Percentiles rank a stretch among this genome's conserved stretches.
These are phyloP conservation scores for Martes martes DNA, from an alignment of 2,113 vertebrate species.

Conservation along the genomic window DNA sequence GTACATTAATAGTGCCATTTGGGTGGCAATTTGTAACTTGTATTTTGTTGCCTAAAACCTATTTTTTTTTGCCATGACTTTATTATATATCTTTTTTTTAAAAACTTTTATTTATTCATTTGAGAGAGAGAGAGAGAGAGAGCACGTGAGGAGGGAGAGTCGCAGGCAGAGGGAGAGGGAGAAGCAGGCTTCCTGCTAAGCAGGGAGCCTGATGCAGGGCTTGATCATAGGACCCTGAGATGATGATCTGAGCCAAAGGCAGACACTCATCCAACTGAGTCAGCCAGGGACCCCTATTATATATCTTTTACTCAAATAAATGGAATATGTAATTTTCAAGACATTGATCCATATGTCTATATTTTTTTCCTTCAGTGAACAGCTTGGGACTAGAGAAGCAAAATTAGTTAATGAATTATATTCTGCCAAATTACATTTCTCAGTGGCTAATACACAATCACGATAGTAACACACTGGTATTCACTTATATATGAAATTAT, in stretches of 20 bases:
- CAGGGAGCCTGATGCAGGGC: no score
- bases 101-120: no score
- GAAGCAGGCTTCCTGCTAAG: no score
- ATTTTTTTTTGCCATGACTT: neutral
- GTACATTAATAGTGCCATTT: neutral
- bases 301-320: constrained; percentile 15
- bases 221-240: no score
- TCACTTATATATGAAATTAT: neutral
- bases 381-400: neutral
- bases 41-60: neutral
- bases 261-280: no score
- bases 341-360: neutral
- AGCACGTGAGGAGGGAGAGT: no score
- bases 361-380: neutral
- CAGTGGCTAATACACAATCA: neutral
- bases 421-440: neutral
- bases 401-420: neutral
- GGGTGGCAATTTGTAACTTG: neutral
- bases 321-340: neutral
- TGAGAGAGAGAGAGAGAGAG: no score
- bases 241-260: no score
- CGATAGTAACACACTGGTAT: neutral
- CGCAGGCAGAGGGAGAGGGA: no score
- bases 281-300: neutral
- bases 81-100: neutral